phyloP scores from a whole-genome alignment of 2,888 invertebrate genomes.

The Plebejus melissa region DNA sequence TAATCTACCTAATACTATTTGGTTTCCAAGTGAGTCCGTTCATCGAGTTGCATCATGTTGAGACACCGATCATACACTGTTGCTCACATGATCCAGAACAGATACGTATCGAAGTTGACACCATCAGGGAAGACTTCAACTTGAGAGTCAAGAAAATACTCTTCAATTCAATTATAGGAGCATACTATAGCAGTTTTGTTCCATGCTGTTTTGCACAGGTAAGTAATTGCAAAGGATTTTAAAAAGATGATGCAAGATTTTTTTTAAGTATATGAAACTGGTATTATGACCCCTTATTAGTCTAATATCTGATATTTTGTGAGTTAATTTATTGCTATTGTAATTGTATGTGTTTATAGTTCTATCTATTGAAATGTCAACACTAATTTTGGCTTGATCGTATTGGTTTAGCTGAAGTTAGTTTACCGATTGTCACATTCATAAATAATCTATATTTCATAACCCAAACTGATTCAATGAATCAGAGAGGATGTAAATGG shows the following conservation, averaged over 20 bases:
- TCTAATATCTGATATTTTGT: too few relatives aligned
- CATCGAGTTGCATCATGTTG: conserved; percentile 79
- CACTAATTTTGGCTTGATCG: too few relatives aligned
- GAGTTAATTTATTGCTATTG: too few relatives aligned
- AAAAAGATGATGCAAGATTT: not conserved
- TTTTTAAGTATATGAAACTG: too few relatives aligned
- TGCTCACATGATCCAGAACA: conserved; percentile 85
- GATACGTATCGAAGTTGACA: conserved; percentile 91
- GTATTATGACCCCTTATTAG: too few relatives aligned
- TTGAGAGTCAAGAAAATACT: conserved; percentile 92
- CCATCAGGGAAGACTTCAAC: conserved; percentile 92
- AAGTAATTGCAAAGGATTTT: conserved; percentile 36
- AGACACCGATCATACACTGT: conserved; percentile 84
- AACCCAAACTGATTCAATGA: too few relatives aligned
- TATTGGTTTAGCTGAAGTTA: too few relatives aligned
- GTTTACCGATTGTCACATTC: too few relatives aligned
- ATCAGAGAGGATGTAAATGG: too few relatives aligned
- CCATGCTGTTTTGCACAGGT: conserved; percentile 95
- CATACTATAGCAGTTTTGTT: conserved; percentile 93
- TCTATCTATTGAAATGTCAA: too few relatives aligned
- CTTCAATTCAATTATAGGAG: conserved; percentile 89
- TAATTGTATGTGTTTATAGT: too few relatives aligned
- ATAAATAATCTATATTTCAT: too few relatives aligned
- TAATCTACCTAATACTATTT: conserved; percentile 89
- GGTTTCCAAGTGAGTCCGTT: conserved; percentile 88